Percentiles rank a stretch among this genome's conserved stretches.
Conservation (phyloP, 2,797 vertebrate genomes). For the Pangasius djambal region DNA sequence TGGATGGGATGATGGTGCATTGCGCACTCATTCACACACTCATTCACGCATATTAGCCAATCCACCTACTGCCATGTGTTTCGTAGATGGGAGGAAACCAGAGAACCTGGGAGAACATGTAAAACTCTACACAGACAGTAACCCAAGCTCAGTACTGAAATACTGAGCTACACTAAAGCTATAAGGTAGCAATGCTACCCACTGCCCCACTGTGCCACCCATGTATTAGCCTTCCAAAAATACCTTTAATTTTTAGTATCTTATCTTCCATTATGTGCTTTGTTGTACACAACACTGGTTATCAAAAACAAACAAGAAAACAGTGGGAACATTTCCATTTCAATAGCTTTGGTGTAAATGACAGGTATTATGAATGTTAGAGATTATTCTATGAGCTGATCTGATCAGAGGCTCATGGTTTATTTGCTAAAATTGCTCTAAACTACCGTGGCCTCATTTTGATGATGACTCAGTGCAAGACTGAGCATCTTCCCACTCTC, state of each 20-base stretch:
- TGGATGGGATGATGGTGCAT: neutral
- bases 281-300: neutral
- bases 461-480: constrained; percentile 47
- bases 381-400: constrained; percentile 26
- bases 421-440: constrained; percentile 53
- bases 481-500: constrained; percentile 31
- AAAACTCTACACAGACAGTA: neutral
- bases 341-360: constrained; percentile 11
- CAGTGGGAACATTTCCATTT: neutral
- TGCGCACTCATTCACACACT: neutral
- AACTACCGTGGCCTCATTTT: constrained; percentile 21
- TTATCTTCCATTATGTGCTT: neutral
- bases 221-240: neutral
- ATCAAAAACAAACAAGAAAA: constrained; percentile 1
- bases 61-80: neutral
- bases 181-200: neutral
- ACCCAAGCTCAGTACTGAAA: neutral
- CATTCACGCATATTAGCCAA: neutral
- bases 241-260: neutral
- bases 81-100: neutral
- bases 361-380: neutral
- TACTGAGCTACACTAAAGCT: neutral
- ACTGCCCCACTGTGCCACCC: neutral
- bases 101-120: neutral
- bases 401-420: constrained; percentile 37